Evolutionary conservation across 2,888 invertebrate species (phyloP), one percentile per base, ranked within the genome.

Genomic region (Ennomos quercinarius): DNA sequence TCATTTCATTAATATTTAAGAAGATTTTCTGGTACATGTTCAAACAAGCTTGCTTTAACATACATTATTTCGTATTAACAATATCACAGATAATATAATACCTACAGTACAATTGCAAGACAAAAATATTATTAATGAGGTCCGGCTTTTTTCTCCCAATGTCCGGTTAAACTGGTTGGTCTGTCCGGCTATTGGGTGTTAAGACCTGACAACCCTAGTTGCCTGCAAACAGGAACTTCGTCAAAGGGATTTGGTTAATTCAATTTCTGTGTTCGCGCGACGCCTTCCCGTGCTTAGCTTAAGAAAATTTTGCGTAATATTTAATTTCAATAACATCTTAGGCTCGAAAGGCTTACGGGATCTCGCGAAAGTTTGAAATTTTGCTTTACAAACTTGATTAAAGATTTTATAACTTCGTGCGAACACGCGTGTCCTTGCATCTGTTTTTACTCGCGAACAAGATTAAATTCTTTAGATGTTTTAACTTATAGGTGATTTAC

Each of bases 191-290:
- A n/a, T n/a, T n/a, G n/a, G n/a, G n/a, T n/a, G n/a, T n/a, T n/a
- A n/a, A n/a, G n/a, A n/a, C n/a, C n/a, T n/a, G n/a, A n/a, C n/a
- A n/a, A n/a, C n/a, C n/a, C n/a, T n/a, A n/a, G n/a, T n/a, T 80
- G 78, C 77, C 68, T 65, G 74, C 81, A 84, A 86, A 86, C 83
- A 83, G 74, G 71, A 86, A 87, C 77, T 86, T 83, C 78, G 79
- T 85, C 84, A 85, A 85, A 85, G 82, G 82, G 84, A 83, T 82
- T 83, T 80, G 76, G 81, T 80, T 86, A 86, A 86, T 86, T 86
- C 80, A 84, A 84, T 86, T 85, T 83, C 79, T 74, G 78, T 84
- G 84, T 85, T 84, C 83, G 77, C 71, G 76, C 78, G 75, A 80
- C 81, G 80, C 77, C 81, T 78, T 82, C 73, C 73, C 73, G 70